Evolutionary conservation across 2,888 invertebrate species (phyloP).

Genomic region (Dynastes grantii): DNA sequence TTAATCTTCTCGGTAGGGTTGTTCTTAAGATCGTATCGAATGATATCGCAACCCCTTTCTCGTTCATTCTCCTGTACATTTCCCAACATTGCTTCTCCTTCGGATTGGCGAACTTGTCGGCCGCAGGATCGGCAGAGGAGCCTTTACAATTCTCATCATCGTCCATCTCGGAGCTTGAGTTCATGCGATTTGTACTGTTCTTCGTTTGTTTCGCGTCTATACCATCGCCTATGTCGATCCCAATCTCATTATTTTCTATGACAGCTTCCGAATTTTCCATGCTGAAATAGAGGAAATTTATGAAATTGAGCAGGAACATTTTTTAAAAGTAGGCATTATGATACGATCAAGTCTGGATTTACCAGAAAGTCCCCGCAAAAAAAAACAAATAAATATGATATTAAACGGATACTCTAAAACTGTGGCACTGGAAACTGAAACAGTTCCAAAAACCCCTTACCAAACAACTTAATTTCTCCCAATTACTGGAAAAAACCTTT

Average conservation of each 20-base stretch:
- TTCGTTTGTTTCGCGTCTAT: too few species aligned
- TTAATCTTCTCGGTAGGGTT: constrained; percentile 81
- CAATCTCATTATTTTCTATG: not conserved
- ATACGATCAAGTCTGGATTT: too few species aligned
- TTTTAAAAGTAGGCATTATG: too few species aligned
- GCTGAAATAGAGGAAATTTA: not conserved
- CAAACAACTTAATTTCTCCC: too few species aligned
- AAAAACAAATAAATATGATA: too few species aligned
- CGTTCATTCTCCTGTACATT: constrained; percentile 78
- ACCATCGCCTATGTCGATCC: constrained; percentile 3
- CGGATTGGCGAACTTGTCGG: constrained; percentile 60
- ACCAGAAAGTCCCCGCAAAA: too few species aligned
- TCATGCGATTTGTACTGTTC: too few species aligned
- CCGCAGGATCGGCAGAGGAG: not conserved
- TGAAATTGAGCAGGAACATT: too few species aligned
- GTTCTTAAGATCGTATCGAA: constrained; percentile 81
- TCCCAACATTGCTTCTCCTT: constrained; percentile 78
- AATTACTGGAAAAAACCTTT: too few species aligned
- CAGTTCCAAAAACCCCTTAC: too few species aligned
- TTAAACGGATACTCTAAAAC: too few species aligned
- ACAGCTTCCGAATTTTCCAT: constrained; percentile 16
- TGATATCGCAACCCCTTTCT: constrained; percentile 79
- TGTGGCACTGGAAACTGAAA: too few species aligned
- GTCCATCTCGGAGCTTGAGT: constrained; percentile 12
- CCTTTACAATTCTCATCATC: not conserved